Conservation (phyloP, 2,113 vertebrate species). For the Caranx ignobilis region DNA sequence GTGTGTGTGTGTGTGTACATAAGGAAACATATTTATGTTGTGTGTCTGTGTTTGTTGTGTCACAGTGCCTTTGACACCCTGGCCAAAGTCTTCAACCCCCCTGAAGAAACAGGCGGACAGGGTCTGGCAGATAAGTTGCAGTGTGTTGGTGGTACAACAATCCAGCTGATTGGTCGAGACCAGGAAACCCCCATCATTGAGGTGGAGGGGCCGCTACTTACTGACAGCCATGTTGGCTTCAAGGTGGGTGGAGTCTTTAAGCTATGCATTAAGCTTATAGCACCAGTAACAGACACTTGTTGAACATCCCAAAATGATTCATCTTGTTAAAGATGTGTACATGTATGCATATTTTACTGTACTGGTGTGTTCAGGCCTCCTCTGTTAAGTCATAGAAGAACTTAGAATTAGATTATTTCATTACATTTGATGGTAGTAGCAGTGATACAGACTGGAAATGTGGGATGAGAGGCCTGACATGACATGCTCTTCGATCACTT, state of each 20-base stretch:
- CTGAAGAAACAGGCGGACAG: slow-evolving; percentile 85
- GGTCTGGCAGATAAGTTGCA: slow-evolving; percentile 87
- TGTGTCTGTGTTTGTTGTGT: slow-evolving; percentile 23
- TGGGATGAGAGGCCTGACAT: neutral
- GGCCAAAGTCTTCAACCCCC: slow-evolving; percentile 96
- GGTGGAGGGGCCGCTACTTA: slow-evolving; percentile 97
- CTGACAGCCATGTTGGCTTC: slow-evolving; percentile 96
- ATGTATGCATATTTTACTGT: too few relatives aligned
- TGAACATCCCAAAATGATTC: too few relatives aligned
- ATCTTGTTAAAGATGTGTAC: too few relatives aligned
- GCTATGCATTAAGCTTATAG: neutral
- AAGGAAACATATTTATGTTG: neutral
- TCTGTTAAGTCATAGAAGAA: too few relatives aligned
- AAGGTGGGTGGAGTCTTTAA: slow-evolving; percentile 84
- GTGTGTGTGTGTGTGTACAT: too few relatives aligned
- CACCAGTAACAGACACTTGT: neutral
- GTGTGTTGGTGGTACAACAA: slow-evolving; percentile 88
- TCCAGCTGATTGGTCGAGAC: slow-evolving; percentile 96
- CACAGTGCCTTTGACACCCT: slow-evolving; percentile 97
- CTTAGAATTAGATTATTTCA: too few relatives aligned
- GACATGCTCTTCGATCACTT: neutral
- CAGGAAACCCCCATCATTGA: slow-evolving; percentile 98
- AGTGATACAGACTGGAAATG: too few relatives aligned
- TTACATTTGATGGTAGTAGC: too few relatives aligned
- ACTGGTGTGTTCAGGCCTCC: too few relatives aligned